Percentiles rank a stretch among this genome's conserved stretches.
Conservation (phyloP, 2,797 vertebrate genomes). For the Gymnodraco acuticeps region DNA sequence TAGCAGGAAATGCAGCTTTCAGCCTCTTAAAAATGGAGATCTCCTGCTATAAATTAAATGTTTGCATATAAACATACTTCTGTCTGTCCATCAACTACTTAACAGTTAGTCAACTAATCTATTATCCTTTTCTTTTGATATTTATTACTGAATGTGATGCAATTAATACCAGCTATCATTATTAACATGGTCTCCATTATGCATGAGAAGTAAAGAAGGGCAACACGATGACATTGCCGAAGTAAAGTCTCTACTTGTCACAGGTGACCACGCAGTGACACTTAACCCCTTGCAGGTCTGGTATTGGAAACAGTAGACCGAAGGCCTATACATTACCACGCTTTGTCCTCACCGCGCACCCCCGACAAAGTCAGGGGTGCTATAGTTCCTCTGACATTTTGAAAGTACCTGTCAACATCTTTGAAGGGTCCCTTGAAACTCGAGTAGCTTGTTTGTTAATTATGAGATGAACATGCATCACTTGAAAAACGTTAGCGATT, state of each 20-base stretch:
- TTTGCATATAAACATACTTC: neutral
- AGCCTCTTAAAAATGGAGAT: too few relatives aligned
- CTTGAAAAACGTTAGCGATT: neutral
- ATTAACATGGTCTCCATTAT: slow-evolving; percentile 68
- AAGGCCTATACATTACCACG: slow-evolving; percentile 54
- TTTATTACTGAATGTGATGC: slow-evolving; percentile 39
- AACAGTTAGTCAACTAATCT: too few relatives aligned
- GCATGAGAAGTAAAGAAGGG: slow-evolving; percentile 62
- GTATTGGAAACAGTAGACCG: slow-evolving; percentile 30
- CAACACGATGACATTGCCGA: slow-evolving; percentile 26
- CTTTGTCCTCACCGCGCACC: slow-evolving; percentile 38
- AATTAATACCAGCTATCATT: slow-evolving; percentile 58
- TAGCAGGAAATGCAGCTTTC: too few relatives aligned
- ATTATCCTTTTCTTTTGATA: too few relatives aligned
- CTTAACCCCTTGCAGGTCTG: slow-evolving; percentile 54
- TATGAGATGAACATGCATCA: slow-evolving; percentile 17
- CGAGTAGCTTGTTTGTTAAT: slow-evolving; percentile 22
- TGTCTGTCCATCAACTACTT: too few relatives aligned
- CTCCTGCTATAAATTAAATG: too few relatives aligned
- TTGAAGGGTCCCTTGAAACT: slow-evolving; percentile 36
- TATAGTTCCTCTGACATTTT: slow-evolving; percentile 33
- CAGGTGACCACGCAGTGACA: slow-evolving; percentile 44
- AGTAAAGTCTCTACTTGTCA: slow-evolving; percentile 50
- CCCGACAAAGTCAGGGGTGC: slow-evolving; percentile 33
- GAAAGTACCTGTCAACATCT: slow-evolving; percentile 42